Percentiles rank a stretch among this genome's conserved stretches.
Conservation (phyloP, 2,888 invertebrate genomes). For the Cheilosia vernalis region DNA sequence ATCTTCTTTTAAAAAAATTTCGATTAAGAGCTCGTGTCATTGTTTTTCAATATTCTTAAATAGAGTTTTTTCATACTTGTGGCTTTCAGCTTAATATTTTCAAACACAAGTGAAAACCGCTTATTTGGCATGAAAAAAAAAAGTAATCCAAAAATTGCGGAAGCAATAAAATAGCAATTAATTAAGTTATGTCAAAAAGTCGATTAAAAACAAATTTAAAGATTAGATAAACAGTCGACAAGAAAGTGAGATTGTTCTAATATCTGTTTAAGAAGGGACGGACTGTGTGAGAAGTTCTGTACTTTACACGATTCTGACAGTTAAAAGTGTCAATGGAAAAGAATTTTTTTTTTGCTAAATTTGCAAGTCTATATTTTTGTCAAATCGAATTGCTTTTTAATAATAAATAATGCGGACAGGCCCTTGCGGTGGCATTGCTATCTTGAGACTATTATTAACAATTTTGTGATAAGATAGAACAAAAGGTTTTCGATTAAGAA, state of each 20-base stretch:
- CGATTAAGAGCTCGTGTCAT: too few relatives aligned
- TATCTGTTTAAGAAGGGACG: not conserved
- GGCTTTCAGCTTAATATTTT: slow-evolving; percentile 15
- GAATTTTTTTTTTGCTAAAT: too few relatives aligned
- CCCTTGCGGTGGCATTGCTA: not conserved
- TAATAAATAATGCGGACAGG: slow-evolving; percentile 3
- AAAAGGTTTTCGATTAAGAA: not conserved
- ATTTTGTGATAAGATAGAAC: not conserved
- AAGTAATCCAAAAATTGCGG: not conserved
- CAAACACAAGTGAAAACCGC: not conserved
- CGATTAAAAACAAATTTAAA: slow-evolving; percentile 5
- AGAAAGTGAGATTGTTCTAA: not conserved
- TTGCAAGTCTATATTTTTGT: not conserved
- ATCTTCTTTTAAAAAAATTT: too few relatives aligned
- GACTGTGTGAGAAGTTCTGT: not conserved
- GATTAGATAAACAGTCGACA: slow-evolving; percentile 3
- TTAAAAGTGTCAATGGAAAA: not conserved
- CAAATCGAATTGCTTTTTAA: not conserved
- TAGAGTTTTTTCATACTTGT: not conserved
- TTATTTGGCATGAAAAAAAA: too few relatives aligned
- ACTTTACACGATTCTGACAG: not conserved
- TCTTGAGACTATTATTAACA: not conserved
- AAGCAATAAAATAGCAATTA: not conserved
- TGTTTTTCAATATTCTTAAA: too few relatives aligned
- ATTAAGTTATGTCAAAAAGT: not conserved